Evolutionary conservation across 2,113 vertebrate genomes (phyloP).

Genomic region (Cynocephalus volans): DNA sequence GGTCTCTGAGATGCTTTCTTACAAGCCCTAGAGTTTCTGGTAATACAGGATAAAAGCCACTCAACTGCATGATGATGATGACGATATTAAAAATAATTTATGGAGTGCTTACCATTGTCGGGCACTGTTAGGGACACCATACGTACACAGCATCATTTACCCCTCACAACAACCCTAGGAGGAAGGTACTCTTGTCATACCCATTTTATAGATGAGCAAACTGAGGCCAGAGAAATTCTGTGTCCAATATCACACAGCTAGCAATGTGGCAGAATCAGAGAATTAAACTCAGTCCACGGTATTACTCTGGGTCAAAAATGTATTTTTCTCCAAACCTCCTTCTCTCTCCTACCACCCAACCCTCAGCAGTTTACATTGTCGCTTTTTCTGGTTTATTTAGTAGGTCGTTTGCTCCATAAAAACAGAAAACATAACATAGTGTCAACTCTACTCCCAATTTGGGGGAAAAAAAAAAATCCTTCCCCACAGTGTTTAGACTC

Average conservation of each 20-base stretch:
- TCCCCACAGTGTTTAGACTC: not conserved
- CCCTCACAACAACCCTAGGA: not conserved
- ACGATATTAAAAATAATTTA: not conserved
- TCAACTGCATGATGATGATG: too few species aligned
- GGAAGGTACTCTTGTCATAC: not conserved
- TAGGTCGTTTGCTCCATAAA: not conserved
- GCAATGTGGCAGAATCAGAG: not conserved
- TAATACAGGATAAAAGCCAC: not conserved
- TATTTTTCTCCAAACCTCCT: not conserved
- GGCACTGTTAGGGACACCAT: not conserved
- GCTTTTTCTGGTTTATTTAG: not conserved
- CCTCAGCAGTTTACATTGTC: not conserved
- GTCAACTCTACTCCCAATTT: not conserved
- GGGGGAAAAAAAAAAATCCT: not conserved
- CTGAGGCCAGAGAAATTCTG: not conserved
- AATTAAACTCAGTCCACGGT: too few species aligned
- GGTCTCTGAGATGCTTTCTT: not conserved
- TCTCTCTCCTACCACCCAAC: accelerated
- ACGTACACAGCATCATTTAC: not conserved
- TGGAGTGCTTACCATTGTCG: not conserved
- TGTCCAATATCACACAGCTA: not conserved
- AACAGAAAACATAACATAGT: not conserved
- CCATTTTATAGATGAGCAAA: not conserved
- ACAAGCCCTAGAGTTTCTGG: not conserved
- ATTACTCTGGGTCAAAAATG: not conserved